These are phyloP conservation scores for Calyptommatus sinebrachiatus DNA, from an alignment of 2,113 vertebrate genomes.

Conservation along the genomic window DNA sequence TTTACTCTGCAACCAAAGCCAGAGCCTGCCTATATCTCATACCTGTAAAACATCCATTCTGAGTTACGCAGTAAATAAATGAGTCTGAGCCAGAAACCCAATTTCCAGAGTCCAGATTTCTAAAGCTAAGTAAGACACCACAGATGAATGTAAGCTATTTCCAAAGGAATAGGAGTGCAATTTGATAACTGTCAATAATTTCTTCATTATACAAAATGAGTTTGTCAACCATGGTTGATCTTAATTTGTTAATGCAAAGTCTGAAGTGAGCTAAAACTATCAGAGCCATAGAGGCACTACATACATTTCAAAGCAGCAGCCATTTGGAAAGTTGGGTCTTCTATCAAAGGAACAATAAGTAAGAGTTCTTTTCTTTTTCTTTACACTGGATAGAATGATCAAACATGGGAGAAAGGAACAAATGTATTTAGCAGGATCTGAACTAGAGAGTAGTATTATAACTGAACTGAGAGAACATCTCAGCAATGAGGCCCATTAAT, in stretches of 20 bases:
- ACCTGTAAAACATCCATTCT: constrained; percentile 66
- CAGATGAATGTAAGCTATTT: constrained; percentile 57
- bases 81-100: constrained; percentile 62
- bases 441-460: no score
- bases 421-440: neutral
- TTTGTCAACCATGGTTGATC: constrained; percentile 54
- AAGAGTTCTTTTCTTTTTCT: neutral
- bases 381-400: neutral
- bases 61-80: constrained; percentile 73
- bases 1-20: constrained; percentile 57
- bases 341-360: neutral
- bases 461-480: no score
- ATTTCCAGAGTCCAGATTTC: constrained; percentile 59
- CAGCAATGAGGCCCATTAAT: no score
- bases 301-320: constrained; percentile 45
- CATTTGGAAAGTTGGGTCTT: constrained; percentile 37
- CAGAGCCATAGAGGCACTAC: constrained; percentile 50
- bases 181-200: constrained; percentile 64
- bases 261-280: constrained; percentile 40
- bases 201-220: constrained; percentile 62
- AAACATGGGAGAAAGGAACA: neutral
- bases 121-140: constrained; percentile 53
- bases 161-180: constrained; percentile 57
- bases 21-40: constrained; percentile 58
- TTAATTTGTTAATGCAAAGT: constrained; percentile 63